These are phyloP conservation scores for Pagrus major DNA, from an alignment of 2,113 vertebrate genomes.

Conservation along the genomic window DNA sequence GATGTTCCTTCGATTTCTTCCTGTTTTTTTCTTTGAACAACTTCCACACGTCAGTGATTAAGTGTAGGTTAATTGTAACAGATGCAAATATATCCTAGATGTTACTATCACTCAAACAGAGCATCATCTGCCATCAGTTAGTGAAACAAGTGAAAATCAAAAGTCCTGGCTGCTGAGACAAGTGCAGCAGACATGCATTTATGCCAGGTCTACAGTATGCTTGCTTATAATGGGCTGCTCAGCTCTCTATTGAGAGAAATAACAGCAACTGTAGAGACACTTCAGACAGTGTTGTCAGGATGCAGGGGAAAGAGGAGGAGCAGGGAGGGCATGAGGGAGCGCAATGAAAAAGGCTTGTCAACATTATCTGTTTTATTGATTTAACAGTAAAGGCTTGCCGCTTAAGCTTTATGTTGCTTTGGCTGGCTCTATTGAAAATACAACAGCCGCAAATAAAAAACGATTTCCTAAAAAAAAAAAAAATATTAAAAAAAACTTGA, in stretches of 20 bases:
- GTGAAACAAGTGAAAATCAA: constrained; percentile 2
- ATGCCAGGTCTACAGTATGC: not conserved
- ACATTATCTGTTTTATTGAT: constrained; percentile 89
- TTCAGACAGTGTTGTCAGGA: constrained; percentile 64
- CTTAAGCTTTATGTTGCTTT: constrained; percentile 86
- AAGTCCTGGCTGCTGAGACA: not conserved
- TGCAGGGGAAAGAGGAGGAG: constrained; percentile 43
- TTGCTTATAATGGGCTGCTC: constrained; percentile 34
- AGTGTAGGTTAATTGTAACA: not conserved
- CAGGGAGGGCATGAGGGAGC: constrained; percentile 51
- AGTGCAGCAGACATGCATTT: not conserved
- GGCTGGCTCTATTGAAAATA: constrained; percentile 81
- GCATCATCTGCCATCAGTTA: not conserved
- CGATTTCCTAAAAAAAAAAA: constrained; percentile 69
- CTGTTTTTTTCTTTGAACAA: no score
- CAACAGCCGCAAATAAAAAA: constrained; percentile 81
- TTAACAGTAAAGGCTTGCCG: constrained; percentile 84
- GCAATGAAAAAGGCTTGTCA: constrained; percentile 86
- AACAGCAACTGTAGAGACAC: constrained; percentile 48
- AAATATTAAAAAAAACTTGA: no score
- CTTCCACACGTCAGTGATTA: not conserved
- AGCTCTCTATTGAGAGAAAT: constrained; percentile 37
- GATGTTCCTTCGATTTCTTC: not conserved
- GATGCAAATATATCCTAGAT: not conserved
- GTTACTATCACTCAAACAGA: not conserved